Base-by-base conservation (phyloP, 1,140 invertebrate genomes). In the Magallana ariakensis region DNA sequence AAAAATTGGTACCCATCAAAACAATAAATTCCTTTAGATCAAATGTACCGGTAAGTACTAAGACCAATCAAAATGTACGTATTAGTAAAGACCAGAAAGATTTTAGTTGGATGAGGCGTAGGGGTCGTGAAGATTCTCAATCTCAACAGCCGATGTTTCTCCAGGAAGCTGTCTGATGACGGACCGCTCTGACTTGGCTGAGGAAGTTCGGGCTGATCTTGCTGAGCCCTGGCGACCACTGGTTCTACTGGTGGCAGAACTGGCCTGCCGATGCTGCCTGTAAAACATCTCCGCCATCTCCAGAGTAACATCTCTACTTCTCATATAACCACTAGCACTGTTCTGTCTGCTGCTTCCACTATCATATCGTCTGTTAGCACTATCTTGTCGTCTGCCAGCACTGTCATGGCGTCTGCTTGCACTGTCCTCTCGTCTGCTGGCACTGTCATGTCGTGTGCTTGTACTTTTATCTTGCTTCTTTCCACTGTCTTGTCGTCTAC, bases 211-310 rank as follows among this genome's bases (percentile, higher is more conserved):
- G 56, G 75, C 70, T 54, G 87, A 88, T 58, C 57, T 86, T 19
- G 85, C 85, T 15, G 85, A 86, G 6, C 85, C 81, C 54, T 86
- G 85, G 10, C 87, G 60, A n/a, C 58, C 55, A 58, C 75, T 58
- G 15, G 15, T 60, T 55, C 75, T 81, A 16, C 85, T 88, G 56
- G 85, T 60, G 70, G 87, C 87, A 26, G 87, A 88, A 66, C 62
- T 87, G 16, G 60, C 82, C 66, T 84, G 62, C 19, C 58, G 58
- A 56, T 84, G 55, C 58, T 86, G 60, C 19, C 83, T 84, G 60
- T 86, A 86, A 53, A 60, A 80, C 22, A 83, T 66, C 53, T 85
- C 81, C 16, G 80, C 85, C 87, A 88, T 86, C 66, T 88, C 87
- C 11, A 86, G 33, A 56, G 81, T 83, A 11, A 81, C 75, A 1